Evolutionary conservation across 2,888 invertebrate genomes (phyloP).

Genomic region (Cosmorhoe ocellata): DNA sequence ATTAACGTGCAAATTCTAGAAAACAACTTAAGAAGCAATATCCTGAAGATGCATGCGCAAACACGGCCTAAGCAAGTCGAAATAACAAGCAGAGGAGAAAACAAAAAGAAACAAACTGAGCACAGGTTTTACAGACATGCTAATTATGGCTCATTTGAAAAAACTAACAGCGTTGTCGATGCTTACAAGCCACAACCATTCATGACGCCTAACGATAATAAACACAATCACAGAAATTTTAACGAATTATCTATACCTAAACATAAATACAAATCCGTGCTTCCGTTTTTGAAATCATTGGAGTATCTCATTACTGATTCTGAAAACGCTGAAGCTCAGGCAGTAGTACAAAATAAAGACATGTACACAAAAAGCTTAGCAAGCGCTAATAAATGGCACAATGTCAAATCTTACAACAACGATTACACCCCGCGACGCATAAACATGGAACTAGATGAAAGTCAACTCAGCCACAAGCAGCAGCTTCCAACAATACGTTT

Average conservation of each 20-base stretch:
- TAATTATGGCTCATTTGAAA: slow-evolving; percentile 36
- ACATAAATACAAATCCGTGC: slow-evolving; percentile 49
- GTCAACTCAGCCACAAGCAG: slow-evolving; percentile 35
- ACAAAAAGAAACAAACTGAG: slow-evolving; percentile 35
- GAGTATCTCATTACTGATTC: slow-evolving; percentile 53
- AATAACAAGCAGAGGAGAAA: slow-evolving; percentile 56
- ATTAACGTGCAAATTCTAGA: slow-evolving; percentile 67
- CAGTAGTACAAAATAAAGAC: slow-evolving; percentile 36
- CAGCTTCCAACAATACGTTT: slow-evolving; percentile 52
- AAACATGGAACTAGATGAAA: slow-evolving; percentile 44
- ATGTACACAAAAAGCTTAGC: slow-evolving; percentile 58
- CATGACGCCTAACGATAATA: slow-evolving; percentile 22
- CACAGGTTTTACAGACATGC: slow-evolving; percentile 52
- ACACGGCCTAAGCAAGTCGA: slow-evolving; percentile 54
- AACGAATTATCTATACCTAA: slow-evolving; percentile 38
- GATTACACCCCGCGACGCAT: slow-evolving; percentile 60
- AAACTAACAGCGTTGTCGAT: slow-evolving; percentile 32
- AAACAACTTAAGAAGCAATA: slow-evolving; percentile 54
- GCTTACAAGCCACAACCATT: slow-evolving; percentile 37
- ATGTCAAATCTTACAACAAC: slow-evolving; percentile 64
- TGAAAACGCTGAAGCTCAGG: slow-evolving; percentile 32
- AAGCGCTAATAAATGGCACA: slow-evolving; percentile 66
- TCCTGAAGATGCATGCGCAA: slow-evolving; percentile 55
- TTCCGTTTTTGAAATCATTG: slow-evolving; percentile 65
- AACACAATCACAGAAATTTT: slow-evolving; percentile 28